Percentiles rank a stretch among this genome's conserved stretches.
phyloP scores from a whole-genome alignment of 2,797 vertebrate species.

The Pteropus rufus region DNA sequence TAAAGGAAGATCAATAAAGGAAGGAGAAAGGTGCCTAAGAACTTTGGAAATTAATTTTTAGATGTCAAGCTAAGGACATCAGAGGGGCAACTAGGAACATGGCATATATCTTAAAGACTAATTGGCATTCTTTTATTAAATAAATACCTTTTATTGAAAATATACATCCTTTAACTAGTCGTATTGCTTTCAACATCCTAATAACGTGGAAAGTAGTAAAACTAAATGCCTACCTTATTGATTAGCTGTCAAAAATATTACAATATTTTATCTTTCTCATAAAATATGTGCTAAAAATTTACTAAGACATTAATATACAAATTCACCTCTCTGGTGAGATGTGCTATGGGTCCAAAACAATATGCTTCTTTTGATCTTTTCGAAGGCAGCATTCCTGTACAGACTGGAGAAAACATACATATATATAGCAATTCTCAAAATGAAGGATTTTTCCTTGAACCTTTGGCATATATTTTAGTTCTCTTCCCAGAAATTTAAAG shows the following conservation, averaged over 20 bases:
- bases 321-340: constrained; percentile 24
- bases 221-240: constrained; percentile 65
- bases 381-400: background rate
- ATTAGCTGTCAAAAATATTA: constrained; percentile 61
- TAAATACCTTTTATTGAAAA: constrained; percentile 44
- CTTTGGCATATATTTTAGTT: background rate
- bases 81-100: background rate
- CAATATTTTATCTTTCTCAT: constrained; percentile 63
- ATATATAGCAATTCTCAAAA: background rate
- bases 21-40: constrained; percentile 46
- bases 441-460: background rate
- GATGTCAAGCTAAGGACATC: constrained; percentile 51
- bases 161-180: constrained; percentile 37
- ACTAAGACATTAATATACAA: constrained; percentile 68
- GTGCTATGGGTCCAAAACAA: constrained; percentile 10
- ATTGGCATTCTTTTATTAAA: constrained; percentile 21
- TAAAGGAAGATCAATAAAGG: constrained; percentile 63
- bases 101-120: constrained; percentile 60
- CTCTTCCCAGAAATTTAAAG: constrained; percentile 38
- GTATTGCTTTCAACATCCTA: constrained; percentile 65
- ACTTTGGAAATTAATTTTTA: constrained; percentile 63
- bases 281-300: constrained; percentile 74
- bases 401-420: background rate
- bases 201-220: constrained; percentile 70
- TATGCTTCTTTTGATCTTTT: background rate